These are phyloP conservation scores for Ophion obscuratus DNA, from an alignment of 2,888 invertebrate genomes.

Conservation along the genomic window DNA sequence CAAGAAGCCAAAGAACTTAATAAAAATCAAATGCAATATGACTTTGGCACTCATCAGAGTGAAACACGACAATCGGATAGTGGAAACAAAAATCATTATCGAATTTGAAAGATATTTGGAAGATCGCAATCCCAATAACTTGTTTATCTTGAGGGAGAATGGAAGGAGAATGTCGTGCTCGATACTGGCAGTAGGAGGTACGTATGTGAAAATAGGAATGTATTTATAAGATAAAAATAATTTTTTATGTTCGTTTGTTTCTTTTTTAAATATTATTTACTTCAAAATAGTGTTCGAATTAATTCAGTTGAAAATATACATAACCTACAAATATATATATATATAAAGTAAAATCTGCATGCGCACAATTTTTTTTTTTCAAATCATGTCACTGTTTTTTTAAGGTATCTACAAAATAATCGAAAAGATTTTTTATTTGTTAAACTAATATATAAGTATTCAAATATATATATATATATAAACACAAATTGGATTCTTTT, in stretches of 20 bases:
- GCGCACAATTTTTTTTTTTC: too few relatives aligned
- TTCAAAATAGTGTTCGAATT: background rate
- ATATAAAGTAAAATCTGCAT: too few relatives aligned
- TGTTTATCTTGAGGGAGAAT: constrained; percentile 1
- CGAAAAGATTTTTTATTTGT: too few relatives aligned
- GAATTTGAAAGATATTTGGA: background rate
- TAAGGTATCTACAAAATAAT: too few relatives aligned
- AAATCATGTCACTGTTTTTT: too few relatives aligned
- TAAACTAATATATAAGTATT: too few relatives aligned
- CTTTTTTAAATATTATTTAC: constrained; percentile 2
- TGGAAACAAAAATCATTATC: constrained; percentile 3
- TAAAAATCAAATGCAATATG: background rate
- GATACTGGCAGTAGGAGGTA: constrained; percentile 6
- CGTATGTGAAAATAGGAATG: background rate
- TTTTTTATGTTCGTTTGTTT: background rate
- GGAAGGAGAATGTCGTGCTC: constrained; percentile 1
- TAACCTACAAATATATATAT: background rate
- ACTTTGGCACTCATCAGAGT: background rate
- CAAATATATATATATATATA: background rate
- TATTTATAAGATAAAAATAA: background rate
- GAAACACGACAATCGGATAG: constrained; percentile 13
- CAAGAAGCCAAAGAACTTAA: background rate
- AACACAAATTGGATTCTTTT: background rate
- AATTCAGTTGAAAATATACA: background rate
- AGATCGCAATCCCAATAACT: background rate